Evolutionary conservation across 2,888 invertebrate species (phyloP).

Genomic region (Euspilapteryx auroguttella): DNA sequence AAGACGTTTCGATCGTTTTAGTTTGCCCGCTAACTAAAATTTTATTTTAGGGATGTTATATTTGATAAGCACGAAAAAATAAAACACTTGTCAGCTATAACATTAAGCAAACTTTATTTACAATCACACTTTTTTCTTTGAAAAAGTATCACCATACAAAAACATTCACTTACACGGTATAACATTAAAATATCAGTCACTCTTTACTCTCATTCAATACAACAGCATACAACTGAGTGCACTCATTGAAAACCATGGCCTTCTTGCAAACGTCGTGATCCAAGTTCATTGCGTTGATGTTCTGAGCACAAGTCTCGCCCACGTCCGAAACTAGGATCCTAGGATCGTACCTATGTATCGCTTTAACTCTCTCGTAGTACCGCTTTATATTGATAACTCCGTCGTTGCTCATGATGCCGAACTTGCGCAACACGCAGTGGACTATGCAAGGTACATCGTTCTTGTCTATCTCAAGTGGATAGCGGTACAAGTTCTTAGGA

Average conservation of each 20-base stretch:
- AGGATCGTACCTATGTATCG: constrained; percentile 45
- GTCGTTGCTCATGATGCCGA: constrained; percentile 47
- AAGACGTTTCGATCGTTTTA: no score
- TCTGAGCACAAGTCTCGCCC: constrained; percentile 45
- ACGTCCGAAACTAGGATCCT: constrained; percentile 48
- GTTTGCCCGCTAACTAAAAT: no score
- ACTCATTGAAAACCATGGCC: constrained; percentile 50
- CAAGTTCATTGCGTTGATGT: constrained; percentile 44
- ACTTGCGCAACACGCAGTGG: constrained; percentile 47
- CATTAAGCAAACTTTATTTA: no score
- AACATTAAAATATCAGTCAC: no score
- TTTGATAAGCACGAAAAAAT: no score
- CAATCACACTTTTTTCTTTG: no score
- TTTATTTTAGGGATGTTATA: no score
- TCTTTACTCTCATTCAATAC: no score
- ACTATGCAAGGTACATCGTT: constrained; percentile 49
- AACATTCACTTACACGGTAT: no score
- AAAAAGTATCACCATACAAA: no score
- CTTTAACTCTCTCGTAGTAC: constrained; percentile 41
- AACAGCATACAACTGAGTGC: constrained; percentile 44
- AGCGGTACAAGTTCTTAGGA: constrained; percentile 39
- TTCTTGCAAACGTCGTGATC: constrained; percentile 50
- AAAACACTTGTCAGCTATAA: no score
- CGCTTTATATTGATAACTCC: constrained; percentile 41
- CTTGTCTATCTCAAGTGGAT: constrained; percentile 35